Conservation (phyloP, 2,113 vertebrate species). For the Ictalurus punctatus region DNA sequence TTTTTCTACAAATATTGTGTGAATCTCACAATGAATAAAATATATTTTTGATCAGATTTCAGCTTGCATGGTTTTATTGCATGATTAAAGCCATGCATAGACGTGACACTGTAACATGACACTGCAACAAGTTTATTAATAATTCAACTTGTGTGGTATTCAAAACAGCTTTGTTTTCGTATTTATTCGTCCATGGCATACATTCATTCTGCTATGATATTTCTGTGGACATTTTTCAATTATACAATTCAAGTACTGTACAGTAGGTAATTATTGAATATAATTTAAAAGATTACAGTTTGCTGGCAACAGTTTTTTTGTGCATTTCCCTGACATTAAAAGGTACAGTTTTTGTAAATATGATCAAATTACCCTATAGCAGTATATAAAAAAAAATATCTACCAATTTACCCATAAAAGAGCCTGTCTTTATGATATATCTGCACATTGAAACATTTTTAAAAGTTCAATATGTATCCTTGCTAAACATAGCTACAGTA, state of each 20-base stretch:
- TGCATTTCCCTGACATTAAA: not conserved
- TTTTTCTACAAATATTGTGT: conserved; percentile 48
- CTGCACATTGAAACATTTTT: not conserved
- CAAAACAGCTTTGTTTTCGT: not conserved
- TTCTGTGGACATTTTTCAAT: not conserved
- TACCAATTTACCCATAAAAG: not conserved
- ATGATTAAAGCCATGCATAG: not conserved
- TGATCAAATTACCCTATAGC: not conserved
- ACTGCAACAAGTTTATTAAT: not conserved
- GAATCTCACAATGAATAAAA: conserved; percentile 56
- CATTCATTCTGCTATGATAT: not conserved
- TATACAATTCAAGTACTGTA: not conserved
- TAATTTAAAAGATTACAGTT: not conserved
- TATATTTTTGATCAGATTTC: conserved; percentile 69
- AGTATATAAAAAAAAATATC: not conserved
- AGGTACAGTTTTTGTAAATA: not conserved
- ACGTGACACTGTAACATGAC: not conserved
- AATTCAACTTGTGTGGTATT: not conserved
- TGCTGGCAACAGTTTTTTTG: not conserved
- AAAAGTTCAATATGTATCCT: not conserved
- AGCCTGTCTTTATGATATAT: not conserved
- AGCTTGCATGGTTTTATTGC: not conserved
- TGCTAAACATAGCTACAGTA: not conserved
- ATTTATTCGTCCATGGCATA: not conserved
- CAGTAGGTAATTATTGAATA: not conserved